A percentile compares a stretch with the other conserved stretches of the same genome.
phyloP scores from a whole-genome alignment of 2,113 vertebrate species.

The Grammomys dolichurus region DNA sequence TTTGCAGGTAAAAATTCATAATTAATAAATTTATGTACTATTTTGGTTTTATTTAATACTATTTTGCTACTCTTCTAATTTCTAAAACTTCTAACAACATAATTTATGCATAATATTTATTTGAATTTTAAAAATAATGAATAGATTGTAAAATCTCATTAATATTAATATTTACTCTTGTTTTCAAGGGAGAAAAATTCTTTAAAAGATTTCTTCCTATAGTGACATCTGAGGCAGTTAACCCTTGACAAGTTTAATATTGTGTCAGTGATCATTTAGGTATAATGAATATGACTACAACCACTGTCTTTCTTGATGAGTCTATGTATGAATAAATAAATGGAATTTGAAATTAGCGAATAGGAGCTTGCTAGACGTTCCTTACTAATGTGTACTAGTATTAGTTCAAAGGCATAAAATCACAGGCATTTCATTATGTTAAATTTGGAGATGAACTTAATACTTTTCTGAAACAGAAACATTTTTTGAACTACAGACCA shows the following conservation, averaged over 20 bases:
- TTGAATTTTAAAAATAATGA: conserved; percentile 58
- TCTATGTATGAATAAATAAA: background rate
- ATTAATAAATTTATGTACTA: conserved; percentile 25
- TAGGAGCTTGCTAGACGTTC: background rate
- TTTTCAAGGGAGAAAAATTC: background rate
- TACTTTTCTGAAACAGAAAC: background rate
- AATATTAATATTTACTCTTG: background rate
- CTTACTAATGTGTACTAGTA: background rate
- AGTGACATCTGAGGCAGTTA: background rate
- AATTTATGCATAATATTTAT: conserved; percentile 41
- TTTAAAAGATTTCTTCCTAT: background rate
- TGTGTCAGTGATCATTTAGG: background rate
- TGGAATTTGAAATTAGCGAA: background rate
- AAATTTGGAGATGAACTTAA: background rate
- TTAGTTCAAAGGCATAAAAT: background rate
- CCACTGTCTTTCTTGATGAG: background rate
- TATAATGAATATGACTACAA: background rate
- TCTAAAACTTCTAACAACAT: conserved; percentile 41
- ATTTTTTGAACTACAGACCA: background rate
- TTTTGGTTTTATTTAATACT: background rate
- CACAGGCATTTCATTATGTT: background rate
- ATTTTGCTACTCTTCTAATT: conserved; percentile 40
- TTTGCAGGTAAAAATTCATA: conserved; percentile 48
- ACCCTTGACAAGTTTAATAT: background rate
- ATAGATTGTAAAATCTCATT: background rate